Evolutionary conservation across 2,113 vertebrate species (phyloP).

Genomic region (Crotalus viridis): DNA sequence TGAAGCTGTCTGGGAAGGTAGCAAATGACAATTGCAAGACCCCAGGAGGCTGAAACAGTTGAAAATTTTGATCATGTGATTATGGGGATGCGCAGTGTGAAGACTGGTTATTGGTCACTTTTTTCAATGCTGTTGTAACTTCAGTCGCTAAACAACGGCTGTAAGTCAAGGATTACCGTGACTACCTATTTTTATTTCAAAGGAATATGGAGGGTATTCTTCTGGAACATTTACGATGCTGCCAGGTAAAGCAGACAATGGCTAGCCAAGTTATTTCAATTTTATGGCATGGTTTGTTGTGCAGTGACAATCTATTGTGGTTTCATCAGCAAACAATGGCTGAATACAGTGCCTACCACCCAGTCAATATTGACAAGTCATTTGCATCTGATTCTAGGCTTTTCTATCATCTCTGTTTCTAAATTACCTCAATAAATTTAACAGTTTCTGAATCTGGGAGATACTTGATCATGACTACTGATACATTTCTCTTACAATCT

Average conservation of each 20-base stretch:
- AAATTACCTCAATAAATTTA: background rate
- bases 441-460: slow-evolving; percentile 81
- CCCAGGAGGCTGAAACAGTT: background rate
- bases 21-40: background rate
- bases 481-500: slow-evolving; percentile 73
- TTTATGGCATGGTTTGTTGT: background rate
- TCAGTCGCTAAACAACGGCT: background rate
- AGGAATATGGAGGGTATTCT: background rate
- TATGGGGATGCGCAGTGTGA: background rate
- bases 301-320: background rate
- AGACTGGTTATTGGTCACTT: background rate
- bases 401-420: background rate
- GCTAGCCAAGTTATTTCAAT: background rate
- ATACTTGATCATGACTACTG: slow-evolving; percentile 81
- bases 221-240: background rate
- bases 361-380: background rate
- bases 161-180: no score
- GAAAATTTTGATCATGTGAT: background rate
- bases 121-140: background rate
- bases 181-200: background rate
- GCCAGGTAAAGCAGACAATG: background rate
- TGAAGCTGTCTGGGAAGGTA: background rate
- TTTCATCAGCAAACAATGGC: background rate
- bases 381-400: background rate
- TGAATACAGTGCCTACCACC: background rate